Conservation (phyloP, 2,797 vertebrate species). For the Prionace glauca region DNA sequence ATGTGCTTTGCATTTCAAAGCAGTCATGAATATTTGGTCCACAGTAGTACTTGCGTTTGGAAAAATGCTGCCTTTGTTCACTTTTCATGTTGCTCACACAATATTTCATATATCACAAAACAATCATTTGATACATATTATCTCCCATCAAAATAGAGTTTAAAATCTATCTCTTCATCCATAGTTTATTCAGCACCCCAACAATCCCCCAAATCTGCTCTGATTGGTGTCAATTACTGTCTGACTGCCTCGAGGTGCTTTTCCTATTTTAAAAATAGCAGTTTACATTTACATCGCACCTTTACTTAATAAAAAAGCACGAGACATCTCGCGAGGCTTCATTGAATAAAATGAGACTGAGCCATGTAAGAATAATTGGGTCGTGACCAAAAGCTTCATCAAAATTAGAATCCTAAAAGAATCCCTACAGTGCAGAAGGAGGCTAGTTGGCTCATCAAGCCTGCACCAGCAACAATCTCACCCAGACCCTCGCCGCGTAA, state of each 20-base stretch:
- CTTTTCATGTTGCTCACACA: background rate
- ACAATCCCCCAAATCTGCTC: background rate
- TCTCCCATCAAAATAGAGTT: background rate
- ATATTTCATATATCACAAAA: background rate
- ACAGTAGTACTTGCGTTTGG: background rate
- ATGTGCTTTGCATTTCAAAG: background rate
- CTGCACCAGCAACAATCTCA: too few relatives aligned
- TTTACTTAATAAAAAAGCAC: background rate
- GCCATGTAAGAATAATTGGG: background rate
- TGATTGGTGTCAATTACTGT: background rate
- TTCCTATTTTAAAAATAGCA: background rate
- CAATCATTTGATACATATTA: background rate
- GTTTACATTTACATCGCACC: too few relatives aligned
- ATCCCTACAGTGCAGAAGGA: too few relatives aligned
- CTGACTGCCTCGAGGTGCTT: background rate
- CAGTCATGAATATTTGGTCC: background rate
- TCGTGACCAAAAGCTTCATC: too few relatives aligned
- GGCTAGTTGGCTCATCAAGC: too few relatives aligned
- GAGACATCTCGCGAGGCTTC: background rate
- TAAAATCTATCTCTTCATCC: background rate
- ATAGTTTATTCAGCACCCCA: background rate
- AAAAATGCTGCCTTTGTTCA: background rate
- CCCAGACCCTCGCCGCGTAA: too few relatives aligned
- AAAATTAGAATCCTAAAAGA: too few relatives aligned
- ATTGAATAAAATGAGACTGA: background rate